Percentiles rank a stretch among this genome's conserved stretches.
Evolutionary conservation across 2,113 vertebrate species (phyloP).

Genomic region (Oostethus manadensis): DNA sequence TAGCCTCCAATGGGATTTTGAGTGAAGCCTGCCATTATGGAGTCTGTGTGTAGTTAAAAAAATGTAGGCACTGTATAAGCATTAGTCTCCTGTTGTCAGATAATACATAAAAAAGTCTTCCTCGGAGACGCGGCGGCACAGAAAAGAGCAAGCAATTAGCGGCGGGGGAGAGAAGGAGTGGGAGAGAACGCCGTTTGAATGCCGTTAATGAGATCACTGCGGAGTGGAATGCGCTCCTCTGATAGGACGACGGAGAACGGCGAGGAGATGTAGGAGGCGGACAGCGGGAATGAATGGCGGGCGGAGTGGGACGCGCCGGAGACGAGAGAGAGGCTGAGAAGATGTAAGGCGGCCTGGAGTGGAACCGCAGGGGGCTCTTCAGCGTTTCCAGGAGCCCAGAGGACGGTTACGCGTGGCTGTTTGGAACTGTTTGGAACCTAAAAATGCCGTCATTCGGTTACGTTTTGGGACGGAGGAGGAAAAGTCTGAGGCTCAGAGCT

Average conservation of each 20-base stretch:
- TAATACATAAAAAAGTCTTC: slow-evolving; percentile 59
- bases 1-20: slow-evolving; percentile 26
- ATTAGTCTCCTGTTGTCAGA: slow-evolving; percentile 59
- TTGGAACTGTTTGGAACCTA: background rate
- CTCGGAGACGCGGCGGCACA: slow-evolving; percentile 53
- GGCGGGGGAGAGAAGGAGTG: slow-evolving; percentile 34
- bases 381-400: slow-evolving; percentile 39
- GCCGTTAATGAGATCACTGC: slow-evolving; percentile 74
- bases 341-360: slow-evolving; percentile 55
- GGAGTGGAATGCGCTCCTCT: slow-evolving; percentile 61
- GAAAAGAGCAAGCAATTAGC: slow-evolving; percentile 65
- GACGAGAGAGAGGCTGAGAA: slow-evolving; percentile 15
- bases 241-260: slow-evolving; percentile 43
- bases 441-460: too few relatives aligned
- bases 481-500: background rate
- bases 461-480: too few relatives aligned
- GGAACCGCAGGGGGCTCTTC: slow-evolving; percentile 50
- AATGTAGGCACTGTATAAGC: slow-evolving; percentile 38
- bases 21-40: slow-evolving; percentile 35
- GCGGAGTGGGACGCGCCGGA: slow-evolving; percentile 17
- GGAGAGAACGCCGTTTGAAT: slow-evolving; percentile 60
- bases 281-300: slow-evolving; percentile 2
- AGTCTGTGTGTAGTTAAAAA: slow-evolving; percentile 33
- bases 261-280: background rate
- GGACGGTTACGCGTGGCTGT: slow-evolving; percentile 11